Conservation (phyloP, 2,113 vertebrate genomes). For the Zosterops japonicus region DNA sequence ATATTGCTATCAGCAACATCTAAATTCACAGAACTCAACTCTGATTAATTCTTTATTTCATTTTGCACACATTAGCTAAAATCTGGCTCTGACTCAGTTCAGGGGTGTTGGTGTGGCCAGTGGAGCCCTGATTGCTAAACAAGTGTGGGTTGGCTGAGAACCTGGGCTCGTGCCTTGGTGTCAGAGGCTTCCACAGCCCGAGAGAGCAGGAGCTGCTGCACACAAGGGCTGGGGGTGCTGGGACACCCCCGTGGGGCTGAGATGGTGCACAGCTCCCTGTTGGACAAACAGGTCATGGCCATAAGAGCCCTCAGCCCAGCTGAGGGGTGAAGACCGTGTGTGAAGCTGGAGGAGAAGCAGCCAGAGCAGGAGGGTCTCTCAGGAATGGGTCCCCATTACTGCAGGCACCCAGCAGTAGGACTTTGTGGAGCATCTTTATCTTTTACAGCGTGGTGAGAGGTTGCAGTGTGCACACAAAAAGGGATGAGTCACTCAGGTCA, state of each 20-base stretch:
- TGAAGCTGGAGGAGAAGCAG: background rate
- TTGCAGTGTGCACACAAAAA: background rate
- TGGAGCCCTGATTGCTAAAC: background rate
- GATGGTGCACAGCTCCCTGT: accelerated
- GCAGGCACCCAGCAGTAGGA: accelerated
- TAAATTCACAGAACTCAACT: background rate
- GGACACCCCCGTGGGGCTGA: background rate
- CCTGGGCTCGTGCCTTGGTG: background rate
- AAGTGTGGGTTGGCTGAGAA: background rate
- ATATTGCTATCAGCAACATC: background rate
- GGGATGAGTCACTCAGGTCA: constrained; percentile 44
- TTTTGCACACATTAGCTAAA: background rate
- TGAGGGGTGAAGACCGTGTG: accelerated
- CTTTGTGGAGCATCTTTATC: background rate
- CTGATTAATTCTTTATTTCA: background rate
- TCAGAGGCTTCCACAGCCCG: background rate
- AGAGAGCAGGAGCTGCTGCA: background rate
- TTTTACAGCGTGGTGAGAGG: accelerated
- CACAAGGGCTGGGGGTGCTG: background rate
- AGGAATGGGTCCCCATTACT: background rate
- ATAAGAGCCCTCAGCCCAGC: background rate
- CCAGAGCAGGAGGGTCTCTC: background rate
- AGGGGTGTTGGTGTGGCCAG: background rate
- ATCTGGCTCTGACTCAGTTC: background rate
- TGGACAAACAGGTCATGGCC: background rate